These are phyloP conservation scores for Yponomeuta malinellus DNA, from an alignment of 2,888 invertebrate species.

Conservation along the genomic window DNA sequence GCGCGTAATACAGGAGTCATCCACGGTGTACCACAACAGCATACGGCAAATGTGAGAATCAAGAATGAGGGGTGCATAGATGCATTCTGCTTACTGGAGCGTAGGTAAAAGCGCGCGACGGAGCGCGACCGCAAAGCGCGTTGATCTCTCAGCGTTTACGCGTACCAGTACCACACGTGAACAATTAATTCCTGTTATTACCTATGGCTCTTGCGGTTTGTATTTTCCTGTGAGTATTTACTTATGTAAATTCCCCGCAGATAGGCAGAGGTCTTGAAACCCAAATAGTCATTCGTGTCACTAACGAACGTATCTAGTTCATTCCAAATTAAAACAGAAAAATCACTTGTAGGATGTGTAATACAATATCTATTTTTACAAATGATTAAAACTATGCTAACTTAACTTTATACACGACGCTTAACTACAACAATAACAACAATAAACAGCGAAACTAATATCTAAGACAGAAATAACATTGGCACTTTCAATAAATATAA, in stretches of 20 bases:
- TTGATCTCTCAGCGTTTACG: constrained; percentile 33
- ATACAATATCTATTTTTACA: constrained; percentile 12
- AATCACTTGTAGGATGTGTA: neutral
- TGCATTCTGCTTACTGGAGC: constrained; percentile 32
- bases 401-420: constrained; percentile 13
- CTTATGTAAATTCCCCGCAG: too few relatives aligned
- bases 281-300: too few relatives aligned
- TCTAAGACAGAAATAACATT: constrained; percentile 12
- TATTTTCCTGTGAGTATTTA: neutral
- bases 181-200: constrained; percentile 5
- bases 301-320: too few relatives aligned
- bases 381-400: constrained; percentile 1
- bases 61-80: constrained; percentile 10
- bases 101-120: constrained; percentile 62
- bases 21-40: neutral
- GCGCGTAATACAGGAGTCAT: neutral
- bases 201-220: neutral
- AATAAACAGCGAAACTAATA: neutral
- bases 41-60: constrained; percentile 10
- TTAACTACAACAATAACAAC: constrained; percentile 11
- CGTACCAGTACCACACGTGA: constrained; percentile 7
- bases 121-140: constrained; percentile 42
- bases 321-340: neutral
- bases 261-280: too few relatives aligned
- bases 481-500: constrained; percentile 9